Evolutionary conservation across 2,113 vertebrate genomes (phyloP), one percentile per base, ranked within the genome.

Genomic region (Gnathonemus longibarbis): DNA sequence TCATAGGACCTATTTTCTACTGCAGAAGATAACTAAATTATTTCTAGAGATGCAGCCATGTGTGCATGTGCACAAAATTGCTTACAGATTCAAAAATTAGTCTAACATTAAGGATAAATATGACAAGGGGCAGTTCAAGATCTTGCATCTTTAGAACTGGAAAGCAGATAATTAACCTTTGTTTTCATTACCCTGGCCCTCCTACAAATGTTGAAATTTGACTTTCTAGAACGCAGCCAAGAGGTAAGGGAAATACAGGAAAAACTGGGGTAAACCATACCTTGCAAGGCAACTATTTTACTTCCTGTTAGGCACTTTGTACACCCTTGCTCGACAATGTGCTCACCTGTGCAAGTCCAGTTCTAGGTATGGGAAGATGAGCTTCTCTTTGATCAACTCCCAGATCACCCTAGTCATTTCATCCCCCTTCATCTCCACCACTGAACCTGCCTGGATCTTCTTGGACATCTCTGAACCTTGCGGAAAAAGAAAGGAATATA

Each of bases 381-480:
- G 97, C 92, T 99, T 99, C 91, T 99, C 97, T 94, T 99, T 99
- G 92, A 99, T 99, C 91, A 99, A 94, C 27, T 99, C 98, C 98
- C 98, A 99, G 95, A 99, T 99, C 90, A 99, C 96, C 0, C 98
- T 94, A 0, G 98, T 99, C 98, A 99, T 99, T 94, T 99, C 98
- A 92, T 99, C 98, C 92, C 98, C 98, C 95, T 99, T 96, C 98
- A 99, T 98, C 96, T 99, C 98, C 90, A 99, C 98, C 92, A 99
- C 97, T 0, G 98, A 97, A 6, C 98, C 98, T 0, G 97, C 97
- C 92, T 66, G 94, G 93, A 99, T 99, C 96, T 99, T 99, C 93
- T 94, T 94, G 90, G 97, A 97, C 98, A 99, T 99, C 92, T 91
- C 92, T 11, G n/a, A 92, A 42, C 66, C 96, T 97, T 15, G 92